phyloP scores from a whole-genome alignment of 1,140 invertebrate species.

The Diachasma alloeum region DNA sequence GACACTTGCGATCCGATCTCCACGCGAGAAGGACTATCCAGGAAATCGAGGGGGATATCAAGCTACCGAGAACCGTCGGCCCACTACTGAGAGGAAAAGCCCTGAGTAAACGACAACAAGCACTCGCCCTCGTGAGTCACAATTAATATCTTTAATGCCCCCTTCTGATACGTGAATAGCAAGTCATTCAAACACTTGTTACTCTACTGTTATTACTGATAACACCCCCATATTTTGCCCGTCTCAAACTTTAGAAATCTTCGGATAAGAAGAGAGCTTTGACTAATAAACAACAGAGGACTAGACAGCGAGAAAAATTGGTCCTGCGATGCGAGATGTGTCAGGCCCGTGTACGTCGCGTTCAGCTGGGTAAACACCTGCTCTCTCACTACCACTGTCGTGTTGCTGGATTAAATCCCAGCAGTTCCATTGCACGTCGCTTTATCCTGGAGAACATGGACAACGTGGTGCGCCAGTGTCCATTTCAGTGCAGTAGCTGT shows the following conservation, averaged over 20 bases:
- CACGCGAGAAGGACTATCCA: constrained; percentile 75
- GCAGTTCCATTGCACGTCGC: constrained; percentile 62
- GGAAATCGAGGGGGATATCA: constrained; percentile 61
- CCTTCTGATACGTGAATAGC: not conserved
- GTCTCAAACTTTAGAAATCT: not conserved
- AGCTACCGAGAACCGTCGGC: constrained; percentile 18
- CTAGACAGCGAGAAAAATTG: constrained; percentile 68
- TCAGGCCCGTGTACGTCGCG: constrained; percentile 70
- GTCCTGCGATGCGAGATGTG: constrained; percentile 75
- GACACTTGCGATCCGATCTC: constrained; percentile 76
- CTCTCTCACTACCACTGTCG: constrained; percentile 85
- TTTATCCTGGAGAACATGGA: constrained; percentile 80
- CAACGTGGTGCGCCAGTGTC: constrained; percentile 79
- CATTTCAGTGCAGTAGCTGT: constrained; percentile 85
- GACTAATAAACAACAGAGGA: constrained; percentile 29
- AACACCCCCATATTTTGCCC: not conserved
- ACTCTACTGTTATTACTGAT: not conserved
- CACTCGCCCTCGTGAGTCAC: constrained; percentile 10
- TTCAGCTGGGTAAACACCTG: constrained; percentile 82
- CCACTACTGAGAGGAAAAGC: not conserved
- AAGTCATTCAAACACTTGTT: not conserved
- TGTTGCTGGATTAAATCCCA: constrained; percentile 66
- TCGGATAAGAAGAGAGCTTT: not conserved
- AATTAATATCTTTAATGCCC: not conserved
- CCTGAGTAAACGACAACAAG: constrained; percentile 13